phyloP scores from a whole-genome alignment of 2,888 invertebrate species.

The Leptopilina syphax region DNA sequence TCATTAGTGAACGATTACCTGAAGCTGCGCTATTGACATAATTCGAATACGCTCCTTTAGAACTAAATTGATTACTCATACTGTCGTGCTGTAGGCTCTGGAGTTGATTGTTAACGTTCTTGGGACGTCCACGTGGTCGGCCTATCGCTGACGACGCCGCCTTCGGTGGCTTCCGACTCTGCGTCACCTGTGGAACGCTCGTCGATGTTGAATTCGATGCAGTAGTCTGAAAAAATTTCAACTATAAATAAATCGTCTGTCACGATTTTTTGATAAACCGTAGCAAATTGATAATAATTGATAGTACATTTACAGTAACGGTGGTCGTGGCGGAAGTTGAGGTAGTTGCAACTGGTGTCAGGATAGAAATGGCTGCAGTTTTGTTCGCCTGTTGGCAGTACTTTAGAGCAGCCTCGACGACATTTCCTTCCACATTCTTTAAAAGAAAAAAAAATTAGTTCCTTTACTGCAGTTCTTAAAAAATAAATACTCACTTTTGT shows the following conservation, averaged over 20 bases:
- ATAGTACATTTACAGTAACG: conserved; percentile 59
- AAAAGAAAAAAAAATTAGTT: conserved; percentile 41
- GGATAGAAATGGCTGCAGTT: conserved; percentile 76
- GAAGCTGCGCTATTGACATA: conserved; percentile 62
- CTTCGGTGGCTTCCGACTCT: conserved; percentile 64
- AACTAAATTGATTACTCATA: conserved; percentile 64
- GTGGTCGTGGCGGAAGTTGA: conserved; percentile 57
- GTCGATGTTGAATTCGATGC: conserved; percentile 53
- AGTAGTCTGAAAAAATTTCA: conserved; percentile 53
- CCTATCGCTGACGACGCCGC: conserved; percentile 60
- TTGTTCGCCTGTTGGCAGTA: conserved; percentile 83
- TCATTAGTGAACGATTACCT: conserved; percentile 64
- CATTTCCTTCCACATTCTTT: conserved; percentile 81
- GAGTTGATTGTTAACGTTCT: conserved; percentile 73
- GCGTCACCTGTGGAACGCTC: conserved; percentile 58
- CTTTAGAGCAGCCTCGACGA: conserved; percentile 84
- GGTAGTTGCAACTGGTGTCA: conserved; percentile 44
- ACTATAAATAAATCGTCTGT: background rate
- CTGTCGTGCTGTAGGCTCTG: conserved; percentile 60
- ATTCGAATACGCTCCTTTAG: conserved; percentile 63
- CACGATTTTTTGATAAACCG: background rate
- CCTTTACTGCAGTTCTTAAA: background rate
- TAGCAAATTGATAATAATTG: conserved; percentile 37
- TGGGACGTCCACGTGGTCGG: conserved; percentile 78
- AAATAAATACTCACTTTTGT: conserved; percentile 78